phyloP scores from a whole-genome alignment of 1,140 invertebrate species.

The Achroia grisella region DNA sequence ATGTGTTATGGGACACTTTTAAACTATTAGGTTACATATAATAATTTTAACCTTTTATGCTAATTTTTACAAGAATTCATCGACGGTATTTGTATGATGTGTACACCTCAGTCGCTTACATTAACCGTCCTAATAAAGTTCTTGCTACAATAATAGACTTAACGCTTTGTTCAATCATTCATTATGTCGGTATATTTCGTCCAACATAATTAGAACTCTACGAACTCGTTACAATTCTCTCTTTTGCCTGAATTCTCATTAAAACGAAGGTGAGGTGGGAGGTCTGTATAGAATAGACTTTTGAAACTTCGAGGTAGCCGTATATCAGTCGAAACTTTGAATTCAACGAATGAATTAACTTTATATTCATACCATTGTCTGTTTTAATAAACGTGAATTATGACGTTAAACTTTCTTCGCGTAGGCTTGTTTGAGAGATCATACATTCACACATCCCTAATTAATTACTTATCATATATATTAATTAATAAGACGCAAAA shows the following conservation, averaged over 20 bases:
- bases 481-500: no score
- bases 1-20: no score
- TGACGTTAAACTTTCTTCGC: constrained; percentile 11
- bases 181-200: constrained; percentile 34
- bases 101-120: constrained; percentile 23
- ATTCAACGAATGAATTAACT: constrained; percentile 43
- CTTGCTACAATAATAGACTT: constrained; percentile 63
- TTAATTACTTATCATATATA: no score
- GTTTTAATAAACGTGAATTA: constrained; percentile 43
- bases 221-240: constrained; percentile 25
- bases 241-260: constrained; percentile 13
- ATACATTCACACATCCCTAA: no score
- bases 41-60: no score
- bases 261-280: constrained; percentile 10
- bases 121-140: constrained; percentile 65
- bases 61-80: no score
- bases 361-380: constrained; percentile 39
- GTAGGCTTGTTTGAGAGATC: neutral
- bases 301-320: constrained; percentile 22
- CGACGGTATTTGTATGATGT: no score
- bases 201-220: constrained; percentile 40
- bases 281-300: constrained; percentile 6
- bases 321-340: constrained; percentile 51
- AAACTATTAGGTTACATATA: no score
- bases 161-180: constrained; percentile 66